Conservation (phyloP, 2,797 vertebrate species). For the Knipowitschia caucasica region DNA sequence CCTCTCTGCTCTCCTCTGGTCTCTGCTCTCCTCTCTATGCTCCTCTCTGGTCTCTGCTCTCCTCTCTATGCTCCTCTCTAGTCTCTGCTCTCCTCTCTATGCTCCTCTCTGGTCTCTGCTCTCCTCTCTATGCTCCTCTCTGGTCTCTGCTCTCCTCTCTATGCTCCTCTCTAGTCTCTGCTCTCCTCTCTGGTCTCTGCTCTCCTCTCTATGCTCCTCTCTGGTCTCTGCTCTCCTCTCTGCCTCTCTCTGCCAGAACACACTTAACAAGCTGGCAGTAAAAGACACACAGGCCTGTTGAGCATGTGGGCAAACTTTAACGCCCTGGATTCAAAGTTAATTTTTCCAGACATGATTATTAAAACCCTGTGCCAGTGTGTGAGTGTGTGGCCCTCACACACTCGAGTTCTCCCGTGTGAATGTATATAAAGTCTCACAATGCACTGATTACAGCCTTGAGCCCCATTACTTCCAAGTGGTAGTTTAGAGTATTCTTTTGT, state of each 20-base stretch:
- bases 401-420: conserved; percentile 29
- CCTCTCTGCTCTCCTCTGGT: too few relatives aligned
- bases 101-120: too few relatives aligned
- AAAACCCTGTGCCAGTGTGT: conserved; percentile 74
- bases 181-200: not conserved
- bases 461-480: conserved; percentile 49
- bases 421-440: conserved; percentile 40
- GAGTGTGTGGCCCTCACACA: conserved; percentile 31
- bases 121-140: too few relatives aligned
- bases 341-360: conserved; percentile 82
- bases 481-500: too few relatives aligned
- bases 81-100: too few relatives aligned
- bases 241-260: conserved; percentile 75
- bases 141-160: not conserved
- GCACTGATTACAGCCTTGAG: conserved; percentile 75
- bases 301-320: conserved; percentile 85
- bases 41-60: too few relatives aligned
- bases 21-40: too few relatives aligned
- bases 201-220: conserved; percentile 72
- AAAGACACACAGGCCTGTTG: conserved; percentile 79
- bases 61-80: too few relatives aligned
- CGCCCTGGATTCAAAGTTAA: conserved; percentile 79
- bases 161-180: too few relatives aligned
- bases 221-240: conserved; percentile 27
- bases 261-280: conserved; percentile 83